Evolutionary conservation across 2,888 invertebrate species (phyloP).

Genomic region (Magallana nippona): DNA sequence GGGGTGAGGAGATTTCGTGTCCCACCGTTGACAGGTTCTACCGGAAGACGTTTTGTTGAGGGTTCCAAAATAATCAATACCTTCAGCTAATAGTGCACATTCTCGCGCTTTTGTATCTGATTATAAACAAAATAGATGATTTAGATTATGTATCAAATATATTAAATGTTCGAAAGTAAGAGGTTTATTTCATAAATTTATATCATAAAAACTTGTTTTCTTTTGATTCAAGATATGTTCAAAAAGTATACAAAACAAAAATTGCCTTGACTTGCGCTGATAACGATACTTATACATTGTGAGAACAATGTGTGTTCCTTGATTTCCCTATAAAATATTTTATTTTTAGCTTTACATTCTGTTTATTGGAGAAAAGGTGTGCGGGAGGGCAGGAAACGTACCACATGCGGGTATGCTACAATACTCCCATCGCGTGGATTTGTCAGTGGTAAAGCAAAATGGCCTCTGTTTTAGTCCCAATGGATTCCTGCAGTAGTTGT

Average conservation of each 20-base stretch:
- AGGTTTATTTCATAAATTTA: too few species aligned
- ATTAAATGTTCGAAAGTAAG: neutral
- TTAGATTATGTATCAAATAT: too few species aligned
- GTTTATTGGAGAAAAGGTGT: too few species aligned
- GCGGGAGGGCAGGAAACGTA: neutral
- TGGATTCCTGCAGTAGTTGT: constrained; percentile 46
- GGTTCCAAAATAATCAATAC: constrained; percentile 40
- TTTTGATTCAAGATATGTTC: too few species aligned
- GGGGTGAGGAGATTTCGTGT: constrained; percentile 24
- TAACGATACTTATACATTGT: too few species aligned
- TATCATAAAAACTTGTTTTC: too few species aligned
- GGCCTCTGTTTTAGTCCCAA: neutral
- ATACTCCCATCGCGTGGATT: constrained; percentile 40
- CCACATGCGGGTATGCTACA: constrained; percentile 38
- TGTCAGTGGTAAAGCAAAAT: constrained; percentile 48
- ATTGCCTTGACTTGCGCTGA: too few species aligned
- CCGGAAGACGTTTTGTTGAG: neutral
- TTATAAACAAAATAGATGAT: neutral
- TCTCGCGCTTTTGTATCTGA: constrained; percentile 15
- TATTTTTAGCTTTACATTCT: too few species aligned
- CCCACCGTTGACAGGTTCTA: constrained; percentile 43
- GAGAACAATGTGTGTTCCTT: too few species aligned
- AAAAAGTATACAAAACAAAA: too few species aligned
- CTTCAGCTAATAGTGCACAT: constrained; percentile 21
- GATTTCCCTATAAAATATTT: too few species aligned